Evolutionary conservation across 1,140 invertebrate species (phyloP).

Genomic region (Psix sp.): DNA sequence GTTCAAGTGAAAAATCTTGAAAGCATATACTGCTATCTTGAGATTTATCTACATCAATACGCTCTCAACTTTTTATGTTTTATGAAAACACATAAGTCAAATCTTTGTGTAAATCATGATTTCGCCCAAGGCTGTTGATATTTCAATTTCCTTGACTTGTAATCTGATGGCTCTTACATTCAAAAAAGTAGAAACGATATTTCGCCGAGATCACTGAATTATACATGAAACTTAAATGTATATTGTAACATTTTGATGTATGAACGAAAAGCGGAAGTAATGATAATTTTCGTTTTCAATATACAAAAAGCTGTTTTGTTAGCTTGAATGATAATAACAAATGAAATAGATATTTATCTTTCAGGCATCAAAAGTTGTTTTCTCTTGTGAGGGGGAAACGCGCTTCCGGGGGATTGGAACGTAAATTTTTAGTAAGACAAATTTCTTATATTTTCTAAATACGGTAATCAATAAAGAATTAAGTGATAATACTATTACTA

Average conservation of each 20-base stretch:
- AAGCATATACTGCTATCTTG: not conserved
- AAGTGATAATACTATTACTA: slow-evolving; percentile 62
- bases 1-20: too few species aligned
- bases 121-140: slow-evolving; percentile 71
- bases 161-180: slow-evolving; percentile 71
- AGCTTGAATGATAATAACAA: too few species aligned
- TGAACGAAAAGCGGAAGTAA: too few species aligned
- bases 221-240: slow-evolving; percentile 32
- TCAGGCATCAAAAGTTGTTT: too few species aligned
- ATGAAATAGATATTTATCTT: too few species aligned
- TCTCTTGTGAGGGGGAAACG: too few species aligned
- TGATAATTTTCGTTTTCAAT: too few species aligned
- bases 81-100: slow-evolving; percentile 74
- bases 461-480: slow-evolving; percentile 50
- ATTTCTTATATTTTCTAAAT: slow-evolving; percentile 33
- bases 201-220: slow-evolving; percentile 35
- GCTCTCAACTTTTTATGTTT: slow-evolving; percentile 38
- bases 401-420: too few species aligned
- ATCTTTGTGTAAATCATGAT: slow-evolving; percentile 74
- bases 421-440: slow-evolving; percentile 7
- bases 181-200: slow-evolving; percentile 33
- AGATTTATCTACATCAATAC: not conserved
- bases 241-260: slow-evolving; percentile 6
- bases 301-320: too few species aligned
- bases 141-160: slow-evolving; percentile 77